A percentile compares a stretch with the other conserved stretches of the same genome.
phyloP scores from a whole-genome alignment of 2,888 invertebrate species.

The Ethmia dodecea region DNA sequence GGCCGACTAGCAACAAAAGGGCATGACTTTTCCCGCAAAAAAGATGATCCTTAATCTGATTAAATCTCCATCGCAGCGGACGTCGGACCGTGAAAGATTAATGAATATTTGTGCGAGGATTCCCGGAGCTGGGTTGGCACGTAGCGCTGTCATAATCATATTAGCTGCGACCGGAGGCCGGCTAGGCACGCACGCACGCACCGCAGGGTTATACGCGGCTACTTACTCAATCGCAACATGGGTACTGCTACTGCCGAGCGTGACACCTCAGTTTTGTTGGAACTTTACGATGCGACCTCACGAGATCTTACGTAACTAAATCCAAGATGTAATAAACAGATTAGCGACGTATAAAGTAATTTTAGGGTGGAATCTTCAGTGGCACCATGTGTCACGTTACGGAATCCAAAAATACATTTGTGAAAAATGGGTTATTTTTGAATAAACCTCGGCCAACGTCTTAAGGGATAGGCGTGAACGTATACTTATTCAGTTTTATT shows the following conservation, averaged over 20 bases:
- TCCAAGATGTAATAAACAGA: too few relatives aligned
- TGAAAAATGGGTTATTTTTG: too few relatives aligned
- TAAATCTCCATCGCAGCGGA: conserved; percentile 77
- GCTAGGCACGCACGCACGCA: conserved; percentile 60
- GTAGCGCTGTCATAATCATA: conserved; percentile 77
- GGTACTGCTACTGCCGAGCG: conserved; percentile 22
- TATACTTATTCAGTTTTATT: too few relatives aligned
- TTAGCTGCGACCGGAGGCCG: conserved; percentile 67
- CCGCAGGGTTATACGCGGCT: conserved; percentile 29
- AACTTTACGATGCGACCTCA: conserved; percentile 39
- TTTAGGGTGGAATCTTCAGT: too few relatives aligned
- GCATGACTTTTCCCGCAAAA: conserved; percentile 74
- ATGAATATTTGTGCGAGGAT: conserved; percentile 77
- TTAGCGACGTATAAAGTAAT: too few relatives aligned
- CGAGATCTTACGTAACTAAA: too few relatives aligned
- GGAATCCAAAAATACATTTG: too few relatives aligned
- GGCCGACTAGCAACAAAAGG: conserved; percentile 72
- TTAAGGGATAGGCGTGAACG: too few relatives aligned
- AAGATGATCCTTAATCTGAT: conserved; percentile 78
- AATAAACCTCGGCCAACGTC: too few relatives aligned
- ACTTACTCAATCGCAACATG: conserved; percentile 28
- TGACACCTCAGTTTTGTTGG: conserved; percentile 34
- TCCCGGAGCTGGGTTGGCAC: conserved; percentile 72
- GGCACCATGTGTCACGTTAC: too few relatives aligned
- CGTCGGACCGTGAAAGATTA: conserved; percentile 78